phyloP scores from a whole-genome alignment of 2,888 invertebrate genomes.

The Archips crataeganus region DNA sequence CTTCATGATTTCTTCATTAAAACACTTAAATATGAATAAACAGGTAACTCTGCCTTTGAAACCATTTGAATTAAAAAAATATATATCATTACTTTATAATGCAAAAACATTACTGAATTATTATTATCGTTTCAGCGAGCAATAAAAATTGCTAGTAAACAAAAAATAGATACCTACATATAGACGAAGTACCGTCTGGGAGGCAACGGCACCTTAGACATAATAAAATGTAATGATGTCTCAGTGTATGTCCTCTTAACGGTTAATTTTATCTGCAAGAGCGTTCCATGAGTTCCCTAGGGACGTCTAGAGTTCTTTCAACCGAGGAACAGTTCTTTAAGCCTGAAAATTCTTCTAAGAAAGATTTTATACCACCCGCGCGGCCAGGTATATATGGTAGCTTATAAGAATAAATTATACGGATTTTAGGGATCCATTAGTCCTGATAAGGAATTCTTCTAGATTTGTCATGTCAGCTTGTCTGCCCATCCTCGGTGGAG shows the following conservation, averaged over 20 bases:
- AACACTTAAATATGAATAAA: too few species aligned
- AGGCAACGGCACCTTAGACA: neutral
- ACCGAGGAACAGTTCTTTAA: constrained; percentile 26
- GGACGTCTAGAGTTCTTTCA: constrained; percentile 24
- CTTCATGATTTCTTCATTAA: too few species aligned
- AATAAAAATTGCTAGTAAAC: neutral
- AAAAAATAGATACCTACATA: neutral
- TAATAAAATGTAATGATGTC: constrained; percentile 12
- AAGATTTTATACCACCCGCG: constrained; percentile 22
- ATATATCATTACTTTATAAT: too few species aligned
- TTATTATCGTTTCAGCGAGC: neutral
- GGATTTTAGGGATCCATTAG: neutral
- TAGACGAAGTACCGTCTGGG: neutral
- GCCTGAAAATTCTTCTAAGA: constrained; percentile 14
- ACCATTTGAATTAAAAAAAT: too few species aligned
- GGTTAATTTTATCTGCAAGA: constrained; percentile 29
- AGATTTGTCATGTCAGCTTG: too few species aligned
- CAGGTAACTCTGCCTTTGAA: too few species aligned
- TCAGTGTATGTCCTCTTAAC: constrained; percentile 15
- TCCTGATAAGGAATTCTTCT: neutral
- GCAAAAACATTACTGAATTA: too few species aligned
- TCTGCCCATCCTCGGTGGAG: too few species aligned
- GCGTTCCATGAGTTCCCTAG: constrained; percentile 6
- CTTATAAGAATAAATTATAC: neutral
- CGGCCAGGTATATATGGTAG: constrained; percentile 26